A percentile compares a stretch with the other conserved stretches of the same genome.
These are phyloP conservation scores for Cryptocheilus praepositus DNA, from an alignment of 2,888 invertebrate species.

Conservation along the genomic window DNA sequence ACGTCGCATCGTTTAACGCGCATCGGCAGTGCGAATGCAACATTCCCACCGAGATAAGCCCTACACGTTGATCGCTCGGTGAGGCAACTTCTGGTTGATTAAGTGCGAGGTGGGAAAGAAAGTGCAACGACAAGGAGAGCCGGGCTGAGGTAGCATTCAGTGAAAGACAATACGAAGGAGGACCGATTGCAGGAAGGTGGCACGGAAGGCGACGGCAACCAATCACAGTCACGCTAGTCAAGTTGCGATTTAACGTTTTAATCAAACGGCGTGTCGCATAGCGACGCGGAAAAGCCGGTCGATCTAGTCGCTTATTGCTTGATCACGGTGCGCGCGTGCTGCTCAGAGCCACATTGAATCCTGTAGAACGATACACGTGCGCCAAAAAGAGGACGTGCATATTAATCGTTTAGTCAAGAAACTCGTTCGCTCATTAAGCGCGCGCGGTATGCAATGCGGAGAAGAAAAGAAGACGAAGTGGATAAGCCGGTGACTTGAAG, in stretches of 20 bases:
- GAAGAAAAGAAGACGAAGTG: constrained; percentile 16
- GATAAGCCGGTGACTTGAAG: not conserved
- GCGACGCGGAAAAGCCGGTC: too few species aligned
- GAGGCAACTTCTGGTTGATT: constrained; percentile 16
- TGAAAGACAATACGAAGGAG: not conserved
- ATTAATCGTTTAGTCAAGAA: too few species aligned
- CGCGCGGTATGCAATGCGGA: constrained; percentile 5
- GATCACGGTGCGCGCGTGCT: not conserved
- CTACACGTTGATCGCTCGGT: constrained; percentile 46
- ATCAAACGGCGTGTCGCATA: too few species aligned
- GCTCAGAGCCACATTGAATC: not conserved
- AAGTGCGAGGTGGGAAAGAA: constrained; percentile 1
- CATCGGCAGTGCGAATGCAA: not conserved
- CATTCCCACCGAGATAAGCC: not conserved
- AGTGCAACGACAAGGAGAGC: too few species aligned
- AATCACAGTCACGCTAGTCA: constrained; percentile 5
- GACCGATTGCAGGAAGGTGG: not conserved
- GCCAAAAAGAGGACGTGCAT: constrained; percentile 27
- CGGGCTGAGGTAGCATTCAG: too few species aligned
- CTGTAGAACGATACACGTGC: constrained; percentile 22
- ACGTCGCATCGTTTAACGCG: too few species aligned
- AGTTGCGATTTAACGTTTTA: too few species aligned
- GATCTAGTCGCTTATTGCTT: too few species aligned
- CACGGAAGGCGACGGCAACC: constrained; percentile 15
- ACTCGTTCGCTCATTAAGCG: constrained; percentile 5